phyloP scores from a whole-genome alignment of 2,797 vertebrate genomes.

The Acanthurus leucopareius region DNA sequence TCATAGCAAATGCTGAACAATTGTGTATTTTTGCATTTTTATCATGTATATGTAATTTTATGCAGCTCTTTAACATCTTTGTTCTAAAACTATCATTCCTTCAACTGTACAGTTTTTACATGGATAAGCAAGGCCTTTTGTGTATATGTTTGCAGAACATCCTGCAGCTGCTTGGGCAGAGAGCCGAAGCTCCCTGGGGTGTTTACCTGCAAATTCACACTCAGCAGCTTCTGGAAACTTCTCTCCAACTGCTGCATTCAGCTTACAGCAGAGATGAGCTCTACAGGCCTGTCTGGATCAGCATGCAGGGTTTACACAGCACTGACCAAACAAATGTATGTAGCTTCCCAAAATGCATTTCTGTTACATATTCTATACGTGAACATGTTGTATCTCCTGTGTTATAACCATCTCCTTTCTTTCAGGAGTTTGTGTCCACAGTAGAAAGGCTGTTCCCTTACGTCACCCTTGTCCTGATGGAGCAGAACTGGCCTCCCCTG shows the following conservation, averaged over 20 bases:
- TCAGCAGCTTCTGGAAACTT: slow-evolving; percentile 75
- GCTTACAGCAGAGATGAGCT: slow-evolving; percentile 72
- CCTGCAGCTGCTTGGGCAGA: slow-evolving; percentile 70
- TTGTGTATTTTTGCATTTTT: background rate
- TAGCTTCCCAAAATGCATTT: background rate
- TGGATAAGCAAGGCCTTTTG: background rate
- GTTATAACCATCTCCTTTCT: background rate
- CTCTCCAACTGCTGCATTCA: slow-evolving; percentile 76
- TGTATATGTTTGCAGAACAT: slow-evolving; percentile 61
- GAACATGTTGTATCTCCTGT: no score
- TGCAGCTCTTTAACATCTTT: background rate
- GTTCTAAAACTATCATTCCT: background rate
- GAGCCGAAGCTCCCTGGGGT: slow-evolving; percentile 73
- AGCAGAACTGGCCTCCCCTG: slow-evolving; percentile 30
- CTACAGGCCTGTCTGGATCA: slow-evolving; percentile 84
- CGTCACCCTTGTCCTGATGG: slow-evolving; percentile 82
- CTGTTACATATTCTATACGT: background rate
- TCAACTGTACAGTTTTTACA: background rate
- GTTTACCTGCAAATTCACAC: slow-evolving; percentile 78
- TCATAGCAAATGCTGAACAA: background rate
- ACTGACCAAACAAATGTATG: slow-evolving; percentile 54
- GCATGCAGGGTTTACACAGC: slow-evolving; percentile 76
- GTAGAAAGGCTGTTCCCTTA: slow-evolving; percentile 84
- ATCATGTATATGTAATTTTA: background rate
- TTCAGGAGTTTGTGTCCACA: slow-evolving; percentile 76